Evolutionary conservation across 2,888 invertebrate species (phyloP), one percentile per base, ranked within the genome.

Genomic region (Lottia gigantea): DNA sequence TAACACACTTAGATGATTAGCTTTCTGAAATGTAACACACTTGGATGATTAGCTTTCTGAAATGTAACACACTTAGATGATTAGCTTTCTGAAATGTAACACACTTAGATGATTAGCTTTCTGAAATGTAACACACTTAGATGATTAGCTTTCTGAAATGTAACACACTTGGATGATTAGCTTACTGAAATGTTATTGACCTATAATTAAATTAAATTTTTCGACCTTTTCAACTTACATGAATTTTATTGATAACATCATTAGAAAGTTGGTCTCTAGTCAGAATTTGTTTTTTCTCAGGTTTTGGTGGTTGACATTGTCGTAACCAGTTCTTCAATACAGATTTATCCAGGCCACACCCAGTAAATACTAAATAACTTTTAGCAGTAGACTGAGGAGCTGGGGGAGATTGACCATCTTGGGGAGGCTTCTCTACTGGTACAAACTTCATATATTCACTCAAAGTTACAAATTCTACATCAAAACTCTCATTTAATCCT

Each of bases 301-400:
- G 86, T 76, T 83, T 84, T 82, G 83, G 82, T 70, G 79, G 80
- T 31, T 83, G 80, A 78, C 85, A 85, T 8, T 74, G 66, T 45
- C 83, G 74, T 8, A 86, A 76, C 84, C 85, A 85, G 71, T 84
- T 78, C 71, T 82, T 82, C 7, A 86, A 73, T 23, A 71, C 74
- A 0, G 71, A 68, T 40, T 81, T 81, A 7, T 80, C 55, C 61
- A 87, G 81, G 11, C 71, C 71, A 71, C 77, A 79, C 4, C 86
- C 86, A 49, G 78, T 83, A 77, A 85, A 85, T 55, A 77, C 77
- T 40, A 85, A 70, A 71, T 76, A 81, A 78, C 73, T 79, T 23
- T 19, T 23, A 11, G 12, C 15, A 8, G 0, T 55, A 19, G 55
- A 40, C 7, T 4, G 66, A 15, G 25, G 46, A 11, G 63, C 66